Evolutionary conservation across 92 coral and sea anemone species (phyloP), one percentile per base, ranked within the genome.

Genomic region (Porites evermanni): DNA sequence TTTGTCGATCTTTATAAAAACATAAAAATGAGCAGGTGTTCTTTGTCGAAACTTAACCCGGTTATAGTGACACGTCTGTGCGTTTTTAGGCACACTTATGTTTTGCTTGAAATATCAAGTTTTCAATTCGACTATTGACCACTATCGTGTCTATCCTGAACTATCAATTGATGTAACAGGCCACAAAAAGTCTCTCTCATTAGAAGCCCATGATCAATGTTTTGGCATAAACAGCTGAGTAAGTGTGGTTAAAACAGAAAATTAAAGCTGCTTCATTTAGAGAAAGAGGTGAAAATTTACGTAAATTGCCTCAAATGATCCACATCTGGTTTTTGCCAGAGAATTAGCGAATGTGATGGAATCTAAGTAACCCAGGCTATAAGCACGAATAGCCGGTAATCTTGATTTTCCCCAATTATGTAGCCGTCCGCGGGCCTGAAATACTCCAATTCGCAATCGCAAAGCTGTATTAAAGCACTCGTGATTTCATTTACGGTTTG

Each of bases 1-100:
- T 11, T 44, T 54, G 17, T 16, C 32, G 64, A 88, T 91, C 94
- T 91, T 38, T 88, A 91, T 17, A 75, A 79, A 82, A 91, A 91
- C 87, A 67, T 72, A 18, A 32, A 69, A 70, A 23, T 12, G 11
- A 26, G 75, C 60, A 86, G 79, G 91, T 88, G 91, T 84, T 74
- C 82, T 80, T 84, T 67, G 79, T 84, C 87, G 87, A 83, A 83
- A 83, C 64, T 73, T 52, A 73, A 83, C 24, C 61, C 75, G 8
- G 72, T 59, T 50, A 64, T 50, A 69, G 63, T 83, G 87, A 83
- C 87, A 83, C 24, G 72, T 72, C 44, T n/a, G 79, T 1, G 79
- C 72, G 72, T 72, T 59, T 44, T 51, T 38, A 65, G 74, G 50
- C 50, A 73, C 78, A 18, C 69, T 38, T 82, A 21, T 60, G 79